These are phyloP conservation scores for Anhinga anhinga DNA, from an alignment of 2,113 vertebrate species.

Conservation along the genomic window DNA sequence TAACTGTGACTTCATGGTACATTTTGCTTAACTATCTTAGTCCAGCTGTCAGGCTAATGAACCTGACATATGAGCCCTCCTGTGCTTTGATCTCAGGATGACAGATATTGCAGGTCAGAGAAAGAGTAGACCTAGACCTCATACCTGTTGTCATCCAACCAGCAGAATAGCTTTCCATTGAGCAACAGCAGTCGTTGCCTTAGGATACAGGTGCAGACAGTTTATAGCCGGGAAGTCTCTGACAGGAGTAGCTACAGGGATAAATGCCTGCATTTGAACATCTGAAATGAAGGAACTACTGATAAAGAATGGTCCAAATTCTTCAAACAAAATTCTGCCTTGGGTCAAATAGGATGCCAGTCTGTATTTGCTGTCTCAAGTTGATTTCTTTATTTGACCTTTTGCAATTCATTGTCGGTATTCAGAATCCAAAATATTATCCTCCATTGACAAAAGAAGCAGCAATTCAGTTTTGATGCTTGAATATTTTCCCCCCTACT, in stretches of 20 bases:
- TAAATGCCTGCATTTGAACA: conserved; percentile 57
- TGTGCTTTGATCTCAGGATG: conserved; percentile 55
- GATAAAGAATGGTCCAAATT: conserved; percentile 50
- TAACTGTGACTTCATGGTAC: neutral
- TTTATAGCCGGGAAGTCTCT: conserved; percentile 46
- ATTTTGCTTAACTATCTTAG: neutral
- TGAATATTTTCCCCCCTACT: neutral
- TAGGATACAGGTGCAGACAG: conserved; percentile 48
- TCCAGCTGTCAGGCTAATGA: conserved; percentile 16
- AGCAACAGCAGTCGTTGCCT: conserved; percentile 16
- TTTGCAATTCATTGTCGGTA: conserved; percentile 38
- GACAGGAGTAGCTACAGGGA: conserved; percentile 55
- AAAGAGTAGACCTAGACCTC: neutral
- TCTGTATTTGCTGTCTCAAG: conserved; percentile 36
- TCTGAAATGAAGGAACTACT: conserved; percentile 51
- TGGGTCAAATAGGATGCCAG: neutral
- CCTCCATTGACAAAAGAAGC: conserved; percentile 7
- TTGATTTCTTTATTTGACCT: conserved; percentile 56
- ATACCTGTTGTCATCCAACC: neutral
- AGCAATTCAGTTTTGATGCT: neutral
- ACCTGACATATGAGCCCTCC: neutral
- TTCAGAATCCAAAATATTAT: neutral
- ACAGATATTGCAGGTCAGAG: conserved; percentile 33
- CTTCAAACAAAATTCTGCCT: conserved; percentile 15
- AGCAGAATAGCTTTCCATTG: neutral